These are phyloP conservation scores for Poeciliopsis paucimaculata DNA, from an alignment of 2,797 vertebrate species.

Conservation along the genomic window DNA sequence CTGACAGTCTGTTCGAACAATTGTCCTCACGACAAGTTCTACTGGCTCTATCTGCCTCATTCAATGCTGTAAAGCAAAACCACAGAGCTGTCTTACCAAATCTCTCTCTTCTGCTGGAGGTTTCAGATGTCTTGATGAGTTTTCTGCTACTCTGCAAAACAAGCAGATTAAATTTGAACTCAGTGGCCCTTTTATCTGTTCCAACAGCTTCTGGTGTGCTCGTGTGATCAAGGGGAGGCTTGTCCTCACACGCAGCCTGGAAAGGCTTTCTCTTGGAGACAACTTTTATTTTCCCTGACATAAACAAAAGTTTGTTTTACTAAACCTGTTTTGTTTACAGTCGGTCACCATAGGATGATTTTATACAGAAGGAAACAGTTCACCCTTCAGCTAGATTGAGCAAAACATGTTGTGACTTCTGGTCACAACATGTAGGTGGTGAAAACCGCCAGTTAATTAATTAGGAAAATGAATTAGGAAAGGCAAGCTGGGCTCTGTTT, in stretches of 20 bases:
- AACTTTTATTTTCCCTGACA: conserved; percentile 32
- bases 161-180: conserved; percentile 38
- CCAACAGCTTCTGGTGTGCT: conserved; percentile 30
- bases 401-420: conserved; percentile 10
- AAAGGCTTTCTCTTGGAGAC: conserved; percentile 11
- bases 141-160: conserved; percentile 23
- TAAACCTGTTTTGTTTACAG: conserved; percentile 25
- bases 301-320: conserved; percentile 37
- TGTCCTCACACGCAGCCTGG: conserved; percentile 39
- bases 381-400: not conserved
- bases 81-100: conserved; percentile 1
- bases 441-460: not conserved
- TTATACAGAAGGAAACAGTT: conserved; percentile 6
- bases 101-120: not conserved
- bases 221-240: conserved; percentile 19
- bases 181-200: conserved; percentile 33
- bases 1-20: conserved; percentile 27
- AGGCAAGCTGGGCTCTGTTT: not conserved
- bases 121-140: conserved; percentile 38
- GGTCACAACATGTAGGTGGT: not conserved
- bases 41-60: conserved; percentile 29
- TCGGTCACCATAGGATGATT: conserved; percentile 39
- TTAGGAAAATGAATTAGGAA: not conserved
- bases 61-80: not conserved
- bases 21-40: conserved; percentile 22